phyloP scores from a whole-genome alignment of 2,797 vertebrate species.

The Lepilemur septentrionalis region DNA sequence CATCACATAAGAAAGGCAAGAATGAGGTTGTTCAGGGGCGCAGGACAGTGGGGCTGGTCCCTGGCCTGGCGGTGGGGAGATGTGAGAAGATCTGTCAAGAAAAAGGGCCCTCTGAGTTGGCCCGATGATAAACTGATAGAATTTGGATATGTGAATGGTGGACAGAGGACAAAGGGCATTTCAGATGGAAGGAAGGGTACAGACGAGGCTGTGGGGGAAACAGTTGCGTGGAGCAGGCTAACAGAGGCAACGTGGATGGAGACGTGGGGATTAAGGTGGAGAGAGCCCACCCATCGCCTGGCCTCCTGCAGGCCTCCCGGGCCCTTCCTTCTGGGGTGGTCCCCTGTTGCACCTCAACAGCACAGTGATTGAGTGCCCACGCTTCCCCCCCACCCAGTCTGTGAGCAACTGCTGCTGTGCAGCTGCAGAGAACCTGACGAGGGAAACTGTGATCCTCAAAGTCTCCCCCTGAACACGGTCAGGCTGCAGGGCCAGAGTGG shows the following conservation, averaged over 20 bases:
- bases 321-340: no score
- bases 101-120: background rate
- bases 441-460: background rate
- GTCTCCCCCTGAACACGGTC: background rate
- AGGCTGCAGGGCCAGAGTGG: background rate
- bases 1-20: background rate
- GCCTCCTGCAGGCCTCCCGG: no score
- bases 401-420: background rate
- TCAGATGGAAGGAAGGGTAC: background rate
- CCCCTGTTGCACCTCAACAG: background rate
- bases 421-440: no score
- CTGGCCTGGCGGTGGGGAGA: no score
- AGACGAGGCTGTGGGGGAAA: background rate
- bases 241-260: background rate
- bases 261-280: background rate
- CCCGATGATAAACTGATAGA: background rate
- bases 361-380: fast-evolving
- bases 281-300: background rate
- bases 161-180: background rate
- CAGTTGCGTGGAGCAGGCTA: no score
- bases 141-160: background rate
- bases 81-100: background rate
- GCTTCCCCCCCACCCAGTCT: background rate
- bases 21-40: background rate
- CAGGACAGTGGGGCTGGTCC: background rate